These are phyloP conservation scores for Oxygymnocypris stewartii DNA, from an alignment of 2,113 vertebrate genomes.

Conservation along the genomic window DNA sequence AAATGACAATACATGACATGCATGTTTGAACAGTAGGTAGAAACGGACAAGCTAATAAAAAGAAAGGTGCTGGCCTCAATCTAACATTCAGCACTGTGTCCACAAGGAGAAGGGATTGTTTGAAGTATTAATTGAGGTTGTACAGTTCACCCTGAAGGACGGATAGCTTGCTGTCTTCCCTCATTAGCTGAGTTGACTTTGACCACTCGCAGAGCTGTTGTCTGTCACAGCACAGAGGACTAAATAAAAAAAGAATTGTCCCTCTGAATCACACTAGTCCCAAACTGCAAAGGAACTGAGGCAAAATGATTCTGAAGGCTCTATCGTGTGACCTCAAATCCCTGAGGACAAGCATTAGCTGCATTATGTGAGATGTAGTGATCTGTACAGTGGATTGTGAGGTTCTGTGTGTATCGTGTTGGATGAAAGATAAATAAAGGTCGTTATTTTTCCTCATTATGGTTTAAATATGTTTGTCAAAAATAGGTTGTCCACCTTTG, in stretches of 20 bases:
- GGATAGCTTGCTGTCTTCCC: constrained; percentile 44
- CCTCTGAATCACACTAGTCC: constrained; percentile 1
- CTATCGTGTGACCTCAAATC: constrained; percentile 38
- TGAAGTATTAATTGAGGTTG: constrained; percentile 74
- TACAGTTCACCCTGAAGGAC: constrained; percentile 58
- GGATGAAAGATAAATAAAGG: constrained; percentile 25
- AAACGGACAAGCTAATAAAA: constrained; percentile 1
- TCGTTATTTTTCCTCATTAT: constrained; percentile 45
- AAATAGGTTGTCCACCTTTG: constrained; percentile 50
- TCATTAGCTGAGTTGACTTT: constrained; percentile 61
- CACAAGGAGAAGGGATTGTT: constrained; percentile 49
- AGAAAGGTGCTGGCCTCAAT: constrained; percentile 45
- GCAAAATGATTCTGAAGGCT: constrained; percentile 13
- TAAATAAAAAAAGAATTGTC: neutral
- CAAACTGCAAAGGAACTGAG: constrained; percentile 2
- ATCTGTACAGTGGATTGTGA: constrained; percentile 34
- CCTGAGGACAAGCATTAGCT: constrained; percentile 39
- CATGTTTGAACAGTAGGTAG: constrained; percentile 33
- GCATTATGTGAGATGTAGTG: constrained; percentile 20
- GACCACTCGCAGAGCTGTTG: constrained; percentile 56
- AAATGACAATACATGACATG: constrained; percentile 25
- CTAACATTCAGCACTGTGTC: constrained; percentile 61
- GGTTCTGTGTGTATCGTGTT: constrained; percentile 45
- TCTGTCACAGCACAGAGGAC: constrained; percentile 52
- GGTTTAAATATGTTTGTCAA: constrained; percentile 57